Base-by-base conservation (phyloP, 2,797 vertebrate species). In the Coendou prehensilis region DNA sequence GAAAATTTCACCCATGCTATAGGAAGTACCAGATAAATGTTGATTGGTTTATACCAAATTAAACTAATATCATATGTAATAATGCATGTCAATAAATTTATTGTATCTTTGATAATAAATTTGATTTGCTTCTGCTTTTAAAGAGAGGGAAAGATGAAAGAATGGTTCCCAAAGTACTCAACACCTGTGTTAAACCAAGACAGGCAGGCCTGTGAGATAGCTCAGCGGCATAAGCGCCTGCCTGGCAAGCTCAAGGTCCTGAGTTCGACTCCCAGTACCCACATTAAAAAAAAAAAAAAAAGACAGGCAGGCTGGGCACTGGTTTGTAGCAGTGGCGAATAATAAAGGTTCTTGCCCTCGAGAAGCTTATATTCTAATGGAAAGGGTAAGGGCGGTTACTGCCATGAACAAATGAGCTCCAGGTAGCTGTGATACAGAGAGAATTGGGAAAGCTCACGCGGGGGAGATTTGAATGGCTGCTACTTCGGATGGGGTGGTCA, bases 71-170 rank as follows among this genome's bases (percentile, higher is more conserved):
- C 45, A 9, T 37, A 6, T 71, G 15, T 37, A 79, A 89, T 95
- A 50, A 89, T 15, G 28, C 37, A 22, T 64, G 90, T 84, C 71
- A 82, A 87, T 71, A 64, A 92, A 75, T 75, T 93, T 87, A 75
- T 47, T 75, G 61, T 37, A 0, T 90, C 88, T 91, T 80, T 59
- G 87, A n/a, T 82, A 37, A 79, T 57, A 69, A 57, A 41, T 59
- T 84, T 23, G 73, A 85, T 73, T 69, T 57, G 50, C 59, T 88
- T 91, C 56, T 57, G 52, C 87, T 82, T 88, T 56, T 54, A 69
- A 73, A 85, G 78, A 50, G 54, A 86, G 71, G 18, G 18, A 52
- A 59, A 82, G 50, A 78, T 17, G 30, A 67, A 22, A 7, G 50
- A 84, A 37, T 52, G 33, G 8, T n/a, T 80, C 71, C 56, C 59